Percentiles rank a stretch among this genome's conserved stretches.
Conservation (phyloP, 2,797 vertebrate genomes). For the Dryobates pubescens region DNA sequence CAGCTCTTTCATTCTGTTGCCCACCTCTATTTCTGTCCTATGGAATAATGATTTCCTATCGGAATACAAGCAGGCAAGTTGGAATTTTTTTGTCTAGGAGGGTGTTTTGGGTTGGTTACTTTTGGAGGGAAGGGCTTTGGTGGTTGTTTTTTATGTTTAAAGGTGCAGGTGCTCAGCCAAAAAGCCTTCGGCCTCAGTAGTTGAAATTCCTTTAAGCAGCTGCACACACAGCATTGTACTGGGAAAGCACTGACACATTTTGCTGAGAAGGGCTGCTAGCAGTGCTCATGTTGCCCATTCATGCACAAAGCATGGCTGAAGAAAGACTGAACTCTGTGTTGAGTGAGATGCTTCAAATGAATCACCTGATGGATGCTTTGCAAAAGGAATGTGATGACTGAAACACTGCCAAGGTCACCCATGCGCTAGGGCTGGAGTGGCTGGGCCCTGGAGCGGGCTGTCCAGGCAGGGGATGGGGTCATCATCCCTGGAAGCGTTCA, state of each 20-base stretch:
- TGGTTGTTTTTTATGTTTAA: not conserved
- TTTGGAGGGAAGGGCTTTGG: not conserved
- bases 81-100: not conserved
- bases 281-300: not conserved
- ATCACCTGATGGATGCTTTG: not conserved
- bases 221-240: not conserved
- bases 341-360: not conserved
- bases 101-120: not conserved
- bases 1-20: conserved; percentile 54
- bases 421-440: not conserved
- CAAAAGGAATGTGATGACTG: not conserved
- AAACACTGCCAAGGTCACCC: not conserved
- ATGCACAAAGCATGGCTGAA: not conserved
- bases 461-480: no score
- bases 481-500: no score
- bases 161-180: not conserved
- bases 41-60: not conserved
- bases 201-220: not conserved
- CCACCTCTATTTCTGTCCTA: conserved; percentile 62
- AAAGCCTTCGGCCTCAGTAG: not conserved
- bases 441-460: no score
- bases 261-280: not conserved
- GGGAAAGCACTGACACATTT: not conserved
- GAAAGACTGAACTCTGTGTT: not conserved
- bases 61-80: not conserved